These are phyloP conservation scores for Adoxophyes honmai DNA, from an alignment of 1,140 invertebrate species.

Conservation along the genomic window DNA sequence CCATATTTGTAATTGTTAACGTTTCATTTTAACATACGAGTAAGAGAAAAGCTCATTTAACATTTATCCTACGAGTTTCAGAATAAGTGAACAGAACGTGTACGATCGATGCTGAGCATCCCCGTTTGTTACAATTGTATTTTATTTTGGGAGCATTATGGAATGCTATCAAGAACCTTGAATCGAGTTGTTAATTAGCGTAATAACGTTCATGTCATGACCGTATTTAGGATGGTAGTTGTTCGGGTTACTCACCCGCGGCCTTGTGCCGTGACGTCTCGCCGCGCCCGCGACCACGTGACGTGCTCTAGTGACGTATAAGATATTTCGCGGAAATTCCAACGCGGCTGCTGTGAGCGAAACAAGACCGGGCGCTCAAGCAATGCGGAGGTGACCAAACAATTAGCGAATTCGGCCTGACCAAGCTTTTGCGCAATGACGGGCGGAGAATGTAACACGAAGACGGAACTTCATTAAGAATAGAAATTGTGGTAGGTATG, in stretches of 20 bases:
- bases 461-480: too few species aligned
- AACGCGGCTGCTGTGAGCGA: constrained; percentile 51
- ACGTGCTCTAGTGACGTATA: constrained; percentile 42
- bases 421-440: not conserved
- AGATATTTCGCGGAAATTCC: constrained; percentile 73
- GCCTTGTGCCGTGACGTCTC: constrained; percentile 58
- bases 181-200: not conserved
- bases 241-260: constrained; percentile 35
- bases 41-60: too few species aligned
- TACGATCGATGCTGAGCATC: too few species aligned
- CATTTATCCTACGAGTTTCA: too few species aligned
- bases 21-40: too few species aligned
- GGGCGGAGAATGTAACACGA: too few species aligned
- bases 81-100: too few species aligned
- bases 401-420: not conserved
- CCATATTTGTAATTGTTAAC: not conserved
- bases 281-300: constrained; percentile 19
- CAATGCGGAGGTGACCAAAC: constrained; percentile 17
- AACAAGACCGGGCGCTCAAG: constrained; percentile 16
- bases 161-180: too few species aligned
- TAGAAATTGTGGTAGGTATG: too few species aligned
- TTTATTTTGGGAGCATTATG: too few species aligned
- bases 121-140: too few species aligned
- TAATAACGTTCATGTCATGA: constrained; percentile 25
- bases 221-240: constrained; percentile 24